Evolutionary conservation across 64 coral and sea anemone species (phyloP).

Genomic region (Montipora cactus): DNA sequence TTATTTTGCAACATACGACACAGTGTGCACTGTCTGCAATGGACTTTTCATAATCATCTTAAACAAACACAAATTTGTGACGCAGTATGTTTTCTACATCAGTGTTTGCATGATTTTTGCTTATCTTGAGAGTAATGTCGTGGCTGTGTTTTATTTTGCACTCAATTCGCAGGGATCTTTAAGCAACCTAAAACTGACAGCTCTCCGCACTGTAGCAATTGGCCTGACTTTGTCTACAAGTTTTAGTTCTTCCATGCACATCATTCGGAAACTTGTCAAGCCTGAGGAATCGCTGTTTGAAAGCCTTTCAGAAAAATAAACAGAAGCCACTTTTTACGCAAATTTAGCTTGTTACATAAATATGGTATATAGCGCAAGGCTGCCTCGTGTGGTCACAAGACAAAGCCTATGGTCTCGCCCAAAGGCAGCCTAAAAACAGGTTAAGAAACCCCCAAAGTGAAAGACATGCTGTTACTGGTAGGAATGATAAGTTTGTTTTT

Average conservation of each 20-base stretch:
- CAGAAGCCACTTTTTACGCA: too few species aligned
- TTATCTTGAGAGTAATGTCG: constrained; percentile 53
- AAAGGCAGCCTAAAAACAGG: too few species aligned
- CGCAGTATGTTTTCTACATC: constrained; percentile 47
- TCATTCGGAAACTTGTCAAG: constrained; percentile 42
- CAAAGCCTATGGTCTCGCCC: too few species aligned
- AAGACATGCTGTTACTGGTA: too few species aligned
- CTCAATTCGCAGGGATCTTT: constrained; percentile 46
- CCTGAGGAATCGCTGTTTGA: constrained; percentile 52
- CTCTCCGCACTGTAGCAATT: constrained; percentile 57
- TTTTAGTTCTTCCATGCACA: constrained; percentile 64
- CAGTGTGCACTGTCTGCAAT: constrained; percentile 27
- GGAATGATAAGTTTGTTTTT: too few species aligned
- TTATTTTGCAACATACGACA: neutral
- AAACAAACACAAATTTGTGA: constrained; percentile 32
- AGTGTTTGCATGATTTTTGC: constrained; percentile 68
- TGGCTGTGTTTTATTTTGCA: constrained; percentile 40
- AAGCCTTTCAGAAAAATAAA: constrained; percentile 1
- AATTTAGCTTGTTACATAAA: too few species aligned
- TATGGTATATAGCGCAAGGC: too few species aligned
- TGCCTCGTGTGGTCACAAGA: too few species aligned
- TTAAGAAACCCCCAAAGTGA: too few species aligned
- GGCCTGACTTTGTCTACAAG: constrained; percentile 35
- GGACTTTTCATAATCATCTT: constrained; percentile 54
- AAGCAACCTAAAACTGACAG: constrained; percentile 50